Evolutionary conservation across 2,797 vertebrate species (phyloP), one percentile per base, ranked within the genome.

Genomic region (Amblyraja radiata): DNA sequence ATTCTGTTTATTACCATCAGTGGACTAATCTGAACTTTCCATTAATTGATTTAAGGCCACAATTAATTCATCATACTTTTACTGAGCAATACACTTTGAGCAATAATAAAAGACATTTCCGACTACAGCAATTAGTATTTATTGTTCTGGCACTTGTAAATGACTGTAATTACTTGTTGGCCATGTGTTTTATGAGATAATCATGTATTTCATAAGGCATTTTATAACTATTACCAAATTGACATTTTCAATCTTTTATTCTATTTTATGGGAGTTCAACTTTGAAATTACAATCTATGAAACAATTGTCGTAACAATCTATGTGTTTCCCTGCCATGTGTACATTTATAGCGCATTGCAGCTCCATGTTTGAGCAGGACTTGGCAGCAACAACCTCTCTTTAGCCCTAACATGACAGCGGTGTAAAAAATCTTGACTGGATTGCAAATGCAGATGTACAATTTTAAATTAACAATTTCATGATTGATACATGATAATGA

Each of bases 81-180:
- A 36, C 88, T 46, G 21, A 90, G 68, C 32, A 54, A 36, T 73
- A 46, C 88, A 73, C 36, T 73, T 84, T 63, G 83, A 28, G 14
- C 68, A 71, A 21, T 25, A 90, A 46, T 46, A 73, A 73, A 90
- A 65, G 18, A 90, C 36, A 46, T 73, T 90, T 73, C 71, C 18
- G 10, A 90, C 68, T 39, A 65, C 65, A 68, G 36, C 32, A 90
- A 73, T 90, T 90, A 90, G 68, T 71, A 65, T 73, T 73, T 46
- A 73, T 90, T 21, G 63, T 90, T 90, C 86, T 65, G 65, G 36
- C 86, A 65, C 54, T 63, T 71, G 65, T 13, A 90, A 90, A 68
- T 90, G 32, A 71, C 36, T 88, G 18, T n/a, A 90, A 90, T 90
- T 68, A 90, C 10, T 32, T 71, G 32, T 73, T 32, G 68, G 65